A percentile compares a stretch with the other conserved stretches of the same genome.
phyloP scores from a whole-genome alignment of 2,888 invertebrate species.

The Apodemia duryi region DNA sequence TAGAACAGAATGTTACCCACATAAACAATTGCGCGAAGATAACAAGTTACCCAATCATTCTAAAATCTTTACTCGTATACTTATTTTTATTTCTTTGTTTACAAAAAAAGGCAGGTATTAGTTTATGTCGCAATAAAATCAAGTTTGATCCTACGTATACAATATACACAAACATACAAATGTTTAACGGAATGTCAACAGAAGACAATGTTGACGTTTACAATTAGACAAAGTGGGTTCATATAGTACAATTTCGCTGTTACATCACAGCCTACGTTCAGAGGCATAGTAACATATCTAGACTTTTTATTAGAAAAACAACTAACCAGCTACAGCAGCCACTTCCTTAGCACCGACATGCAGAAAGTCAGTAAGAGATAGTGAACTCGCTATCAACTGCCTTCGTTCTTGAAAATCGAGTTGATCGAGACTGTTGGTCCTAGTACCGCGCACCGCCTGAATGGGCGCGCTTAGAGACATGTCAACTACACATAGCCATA shows the following conservation, averaged over 20 bases:
- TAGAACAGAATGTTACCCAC: too few species aligned
- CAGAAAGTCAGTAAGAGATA: slow-evolving; percentile 91
- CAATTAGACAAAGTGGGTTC: not conserved
- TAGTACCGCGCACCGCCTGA: slow-evolving; percentile 74
- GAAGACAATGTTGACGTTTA: not conserved
- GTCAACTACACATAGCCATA: slow-evolving; percentile 73
- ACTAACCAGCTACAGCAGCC: slow-evolving; percentile 74
- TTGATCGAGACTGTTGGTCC: slow-evolving; percentile 92
- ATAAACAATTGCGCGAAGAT: not conserved
- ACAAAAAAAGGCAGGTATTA: not conserved
- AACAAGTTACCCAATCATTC: not conserved
- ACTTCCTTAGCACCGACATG: slow-evolving; percentile 83
- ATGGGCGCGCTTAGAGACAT: slow-evolving; percentile 76
- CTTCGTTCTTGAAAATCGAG: slow-evolving; percentile 95
- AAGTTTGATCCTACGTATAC: not conserved
- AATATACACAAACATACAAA: not conserved
- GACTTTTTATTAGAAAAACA: slow-evolving; percentile 34
- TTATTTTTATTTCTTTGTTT: not conserved
- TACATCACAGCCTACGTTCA: not conserved
- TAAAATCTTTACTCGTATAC: not conserved
- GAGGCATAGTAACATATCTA: not conserved
- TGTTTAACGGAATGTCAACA: not conserved
- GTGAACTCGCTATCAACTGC: slow-evolving; percentile 91
- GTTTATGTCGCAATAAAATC: not conserved
- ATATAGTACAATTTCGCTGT: not conserved